Percentiles rank a stretch among this genome's conserved stretches.
Conservation (phyloP, 2,888 invertebrate genomes). For the Cephus pygmeus region DNA sequence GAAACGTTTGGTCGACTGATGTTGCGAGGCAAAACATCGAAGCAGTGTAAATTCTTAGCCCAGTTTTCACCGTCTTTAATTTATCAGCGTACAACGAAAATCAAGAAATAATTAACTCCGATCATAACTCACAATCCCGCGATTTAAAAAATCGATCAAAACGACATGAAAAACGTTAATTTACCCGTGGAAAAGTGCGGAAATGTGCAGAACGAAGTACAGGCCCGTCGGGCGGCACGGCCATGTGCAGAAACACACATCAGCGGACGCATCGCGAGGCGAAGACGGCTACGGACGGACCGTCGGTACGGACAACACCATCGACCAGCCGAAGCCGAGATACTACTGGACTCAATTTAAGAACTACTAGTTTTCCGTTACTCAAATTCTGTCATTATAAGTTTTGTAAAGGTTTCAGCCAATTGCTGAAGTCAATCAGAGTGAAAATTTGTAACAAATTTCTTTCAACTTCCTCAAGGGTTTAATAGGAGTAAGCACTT, state of each 20-base stretch:
- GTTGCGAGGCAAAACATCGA: slow-evolving; percentile 1
- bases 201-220: slow-evolving; percentile 47
- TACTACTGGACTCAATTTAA: slow-evolving; percentile 32
- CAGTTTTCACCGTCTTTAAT: not conserved
- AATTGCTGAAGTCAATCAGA: not conserved
- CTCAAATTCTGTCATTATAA: not conserved
- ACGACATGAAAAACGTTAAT: slow-evolving; percentile 13
- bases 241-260: slow-evolving; percentile 64
- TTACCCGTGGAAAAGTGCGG: slow-evolving; percentile 53
- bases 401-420: not conserved
- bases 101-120: not conserved
- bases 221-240: slow-evolving; percentile 53
- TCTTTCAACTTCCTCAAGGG: not conserved
- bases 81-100: not conserved
- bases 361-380: not conserved
- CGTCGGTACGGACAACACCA: slow-evolving; percentile 55
- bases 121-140: not conserved
- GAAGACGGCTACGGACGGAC: slow-evolving; percentile 57
- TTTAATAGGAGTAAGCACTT: not conserved
- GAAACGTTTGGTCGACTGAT: not conserved
- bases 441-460: not conserved
- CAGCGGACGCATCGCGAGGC: slow-evolving; percentile 56
- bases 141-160: not conserved
- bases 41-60: not conserved
- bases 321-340: slow-evolving; percentile 49